Percentiles rank a stretch among this genome's conserved stretches.
phyloP scores from a whole-genome alignment of 2,113 vertebrate genomes.

The Phaethornis superciliosus region DNA sequence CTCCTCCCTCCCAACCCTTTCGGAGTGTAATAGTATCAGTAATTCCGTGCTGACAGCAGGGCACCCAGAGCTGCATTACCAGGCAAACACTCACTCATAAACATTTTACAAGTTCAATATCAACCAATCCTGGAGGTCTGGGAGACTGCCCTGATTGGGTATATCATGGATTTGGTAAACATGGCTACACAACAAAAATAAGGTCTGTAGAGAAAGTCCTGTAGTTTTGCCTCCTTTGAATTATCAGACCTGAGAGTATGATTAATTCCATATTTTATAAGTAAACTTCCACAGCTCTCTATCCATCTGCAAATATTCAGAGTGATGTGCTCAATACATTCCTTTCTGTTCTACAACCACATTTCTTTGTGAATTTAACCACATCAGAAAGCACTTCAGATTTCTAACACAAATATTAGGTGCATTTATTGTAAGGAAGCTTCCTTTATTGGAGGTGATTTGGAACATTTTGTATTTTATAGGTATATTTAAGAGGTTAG shows the following conservation, averaged over 20 bases:
- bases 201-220: conserved; percentile 5
- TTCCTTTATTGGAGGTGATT: conserved; percentile 64
- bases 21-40: conserved; percentile 13
- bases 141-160: conserved; percentile 47
- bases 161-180: conserved; percentile 50
- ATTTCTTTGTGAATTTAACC: conserved; percentile 55
- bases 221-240: background rate
- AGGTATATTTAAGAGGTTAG: conserved; percentile 62
- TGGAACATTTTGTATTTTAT: conserved; percentile 70
- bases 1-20: background rate
- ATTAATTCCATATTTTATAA: conserved; percentile 6
- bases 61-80: conserved; percentile 57
- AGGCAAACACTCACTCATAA: conserved; percentile 69
- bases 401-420: conserved; percentile 54
- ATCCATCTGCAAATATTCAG: conserved; percentile 56
- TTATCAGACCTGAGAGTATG: background rate
- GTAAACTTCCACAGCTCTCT: background rate
- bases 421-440: conserved; percentile 60
- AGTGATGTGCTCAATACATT: conserved; percentile 45
- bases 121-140: conserved; percentile 32
- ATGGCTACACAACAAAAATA: conserved; percentile 52
- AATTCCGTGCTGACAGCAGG: conserved; percentile 47
- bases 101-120: conserved; percentile 69
- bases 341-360: conserved; percentile 43
- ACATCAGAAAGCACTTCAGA: conserved; percentile 60